phyloP scores from a whole-genome alignment of 2,113 vertebrate species.

The Psammodynastes pulverulentus region DNA sequence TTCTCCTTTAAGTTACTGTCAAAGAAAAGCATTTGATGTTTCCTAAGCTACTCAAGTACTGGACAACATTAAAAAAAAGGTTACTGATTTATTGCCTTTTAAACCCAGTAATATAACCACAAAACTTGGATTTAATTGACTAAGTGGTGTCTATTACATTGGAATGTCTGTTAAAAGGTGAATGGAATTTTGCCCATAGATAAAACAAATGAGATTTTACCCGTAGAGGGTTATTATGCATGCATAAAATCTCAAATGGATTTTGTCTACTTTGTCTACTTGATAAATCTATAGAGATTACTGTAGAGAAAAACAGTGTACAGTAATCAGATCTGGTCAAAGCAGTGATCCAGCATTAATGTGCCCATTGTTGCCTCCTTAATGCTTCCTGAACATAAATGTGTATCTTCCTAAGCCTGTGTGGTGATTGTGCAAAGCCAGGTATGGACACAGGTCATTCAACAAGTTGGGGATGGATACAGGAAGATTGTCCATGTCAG shows the following conservation, averaged over 20 bases:
- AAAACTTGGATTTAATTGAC: background rate
- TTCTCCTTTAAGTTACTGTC: constrained; percentile 11
- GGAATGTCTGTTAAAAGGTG: background rate
- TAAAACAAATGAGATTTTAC: background rate
- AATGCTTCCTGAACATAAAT: background rate
- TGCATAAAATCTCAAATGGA: background rate
- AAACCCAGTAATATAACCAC: background rate
- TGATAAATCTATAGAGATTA: background rate
- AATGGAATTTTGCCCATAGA: background rate
- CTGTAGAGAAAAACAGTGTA: background rate
- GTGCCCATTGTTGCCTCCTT: background rate
- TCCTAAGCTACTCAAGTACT: background rate
- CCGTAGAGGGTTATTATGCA: background rate
- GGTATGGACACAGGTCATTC: background rate
- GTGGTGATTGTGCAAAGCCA: background rate
- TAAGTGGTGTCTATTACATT: background rate
- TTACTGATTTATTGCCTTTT: background rate
- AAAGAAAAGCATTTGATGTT: background rate
- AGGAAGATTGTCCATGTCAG: background rate
- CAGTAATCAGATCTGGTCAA: background rate
- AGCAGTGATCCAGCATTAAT: background rate
- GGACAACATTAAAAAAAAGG: constrained; percentile 1
- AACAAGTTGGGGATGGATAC: background rate
- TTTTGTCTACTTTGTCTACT: background rate
- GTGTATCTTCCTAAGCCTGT: background rate